These are phyloP conservation scores for Dasypus novemcinctus DNA, from an alignment of 2,113 vertebrate genomes.

Conservation along the genomic window DNA sequence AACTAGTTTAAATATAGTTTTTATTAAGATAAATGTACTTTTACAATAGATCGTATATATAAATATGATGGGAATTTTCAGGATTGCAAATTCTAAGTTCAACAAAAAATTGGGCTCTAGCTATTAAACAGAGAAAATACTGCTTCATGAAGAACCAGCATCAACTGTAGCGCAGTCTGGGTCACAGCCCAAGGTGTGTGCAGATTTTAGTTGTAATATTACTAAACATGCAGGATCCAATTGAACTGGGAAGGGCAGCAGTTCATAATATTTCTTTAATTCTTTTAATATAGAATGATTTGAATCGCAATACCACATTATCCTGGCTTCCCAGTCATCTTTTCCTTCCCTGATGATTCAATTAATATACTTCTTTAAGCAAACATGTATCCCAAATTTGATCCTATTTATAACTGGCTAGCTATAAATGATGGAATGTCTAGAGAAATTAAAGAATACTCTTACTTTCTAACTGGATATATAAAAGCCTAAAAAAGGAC, in stretches of 20 bases:
- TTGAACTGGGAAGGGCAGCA: neutral
- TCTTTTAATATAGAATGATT: neutral
- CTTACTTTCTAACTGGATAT: neutral
- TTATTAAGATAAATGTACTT: neutral
- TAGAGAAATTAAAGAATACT: neutral
- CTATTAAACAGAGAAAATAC: neutral
- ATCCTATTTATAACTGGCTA: neutral
- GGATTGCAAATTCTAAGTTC: neutral
- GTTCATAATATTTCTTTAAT: neutral
- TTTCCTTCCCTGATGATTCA: neutral
- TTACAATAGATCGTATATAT: neutral
- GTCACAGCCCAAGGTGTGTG: neutral
- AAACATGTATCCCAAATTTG: neutral
- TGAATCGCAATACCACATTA: neutral
- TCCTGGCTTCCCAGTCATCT: neutral
- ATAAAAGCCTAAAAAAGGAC: neutral
- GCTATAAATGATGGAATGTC: neutral
- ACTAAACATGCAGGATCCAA: neutral
- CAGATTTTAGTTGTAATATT: neutral
- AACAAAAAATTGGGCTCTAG: neutral
- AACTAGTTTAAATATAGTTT: neutral
- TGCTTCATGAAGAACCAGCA: neutral
- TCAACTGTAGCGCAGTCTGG: accelerated
- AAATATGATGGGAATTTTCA: neutral
- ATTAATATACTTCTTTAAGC: neutral